Evolutionary conservation across 64 coral and sea anemone genomes (phyloP).

Genomic region (Cladopsammia gracilis): DNA sequence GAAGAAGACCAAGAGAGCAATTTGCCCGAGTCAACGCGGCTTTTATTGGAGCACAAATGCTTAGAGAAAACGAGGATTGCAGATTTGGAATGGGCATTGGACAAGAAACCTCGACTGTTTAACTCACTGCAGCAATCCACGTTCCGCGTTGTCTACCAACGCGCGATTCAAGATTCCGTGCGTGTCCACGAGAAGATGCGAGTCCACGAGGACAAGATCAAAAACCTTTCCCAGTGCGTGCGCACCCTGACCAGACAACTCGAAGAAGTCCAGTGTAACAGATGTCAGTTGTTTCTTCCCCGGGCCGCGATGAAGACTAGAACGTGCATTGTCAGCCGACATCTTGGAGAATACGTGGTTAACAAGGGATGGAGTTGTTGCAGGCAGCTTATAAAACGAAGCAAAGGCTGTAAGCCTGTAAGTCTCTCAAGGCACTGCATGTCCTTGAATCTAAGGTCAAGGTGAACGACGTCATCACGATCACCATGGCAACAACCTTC

Average conservation of each 20-base stretch:
- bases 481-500: background rate
- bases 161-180: conserved; percentile 73
- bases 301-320: conserved; percentile 87
- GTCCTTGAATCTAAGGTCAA: conserved; percentile 7
- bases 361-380: conserved; percentile 94
- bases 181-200: conserved; percentile 70
- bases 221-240: conserved; percentile 84
- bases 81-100: conserved; percentile 90
- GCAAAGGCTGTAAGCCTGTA: conserved; percentile 88
- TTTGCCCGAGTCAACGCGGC: conserved; percentile 66
- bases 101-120: conserved; percentile 78
- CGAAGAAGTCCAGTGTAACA: conserved; percentile 91
- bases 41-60: conserved; percentile 86
- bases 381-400: conserved; percentile 87
- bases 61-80: conserved; percentile 73
- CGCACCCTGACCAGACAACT: conserved; percentile 92
- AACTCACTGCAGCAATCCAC: conserved; percentile 63
- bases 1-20: conserved; percentile 42
- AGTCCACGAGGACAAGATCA: conserved; percentile 85
- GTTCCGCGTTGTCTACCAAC: conserved; percentile 76
- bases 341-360: conserved; percentile 82
- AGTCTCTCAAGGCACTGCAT: conserved; percentile 80
- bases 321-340: conserved; percentile 91
- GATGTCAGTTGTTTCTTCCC: conserved; percentile 87
- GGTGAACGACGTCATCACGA: background rate